These are phyloP conservation scores for Microtus richardsoni DNA, from an alignment of 2,113 vertebrate species.

Conservation along the genomic window DNA sequence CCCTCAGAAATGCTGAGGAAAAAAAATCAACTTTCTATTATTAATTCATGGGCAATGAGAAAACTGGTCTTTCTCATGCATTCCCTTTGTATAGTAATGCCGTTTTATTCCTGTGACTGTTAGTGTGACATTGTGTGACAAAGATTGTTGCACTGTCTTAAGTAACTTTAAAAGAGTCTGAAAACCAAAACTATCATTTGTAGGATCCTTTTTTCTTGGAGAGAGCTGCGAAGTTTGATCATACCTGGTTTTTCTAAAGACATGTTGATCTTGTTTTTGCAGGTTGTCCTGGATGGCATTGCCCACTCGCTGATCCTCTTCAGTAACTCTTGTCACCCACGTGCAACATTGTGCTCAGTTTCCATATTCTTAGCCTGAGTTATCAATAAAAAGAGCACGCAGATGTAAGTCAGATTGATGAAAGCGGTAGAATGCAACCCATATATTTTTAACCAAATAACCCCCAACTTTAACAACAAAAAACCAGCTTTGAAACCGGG, in stretches of 20 bases:
- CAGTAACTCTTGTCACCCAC: not conserved
- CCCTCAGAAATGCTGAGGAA: conserved; percentile 54
- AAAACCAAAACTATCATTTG: not conserved
- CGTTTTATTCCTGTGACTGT: conserved; percentile 41
- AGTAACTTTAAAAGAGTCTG: conserved; percentile 7
- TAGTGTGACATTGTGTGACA: conserved; percentile 32
- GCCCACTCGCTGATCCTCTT: not conserved
- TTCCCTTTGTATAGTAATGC: conserved; percentile 2
- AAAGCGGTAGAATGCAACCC: not conserved
- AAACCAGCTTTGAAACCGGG: not conserved
- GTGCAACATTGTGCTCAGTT: too few species aligned
- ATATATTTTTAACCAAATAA: not conserved
- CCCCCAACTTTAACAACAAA: not conserved
- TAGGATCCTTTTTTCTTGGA: not conserved
- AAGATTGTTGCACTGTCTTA: conserved; percentile 15
- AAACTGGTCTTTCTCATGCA: conserved; percentile 42
- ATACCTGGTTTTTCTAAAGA: not conserved
- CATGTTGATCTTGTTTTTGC: not conserved
- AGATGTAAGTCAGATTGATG: not conserved
- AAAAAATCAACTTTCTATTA: conserved; percentile 52
- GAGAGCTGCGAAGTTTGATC: not conserved
- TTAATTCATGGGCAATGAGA: conserved; percentile 55
- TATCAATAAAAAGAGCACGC: not conserved
- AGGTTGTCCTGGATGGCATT: not conserved
- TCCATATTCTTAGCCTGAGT: not conserved